Percentiles rank a stretch among this genome's conserved stretches.
These are phyloP conservation scores for Scaptomyza polygonia DNA, from an alignment of 2,888 invertebrate genomes.

Conservation along the genomic window DNA sequence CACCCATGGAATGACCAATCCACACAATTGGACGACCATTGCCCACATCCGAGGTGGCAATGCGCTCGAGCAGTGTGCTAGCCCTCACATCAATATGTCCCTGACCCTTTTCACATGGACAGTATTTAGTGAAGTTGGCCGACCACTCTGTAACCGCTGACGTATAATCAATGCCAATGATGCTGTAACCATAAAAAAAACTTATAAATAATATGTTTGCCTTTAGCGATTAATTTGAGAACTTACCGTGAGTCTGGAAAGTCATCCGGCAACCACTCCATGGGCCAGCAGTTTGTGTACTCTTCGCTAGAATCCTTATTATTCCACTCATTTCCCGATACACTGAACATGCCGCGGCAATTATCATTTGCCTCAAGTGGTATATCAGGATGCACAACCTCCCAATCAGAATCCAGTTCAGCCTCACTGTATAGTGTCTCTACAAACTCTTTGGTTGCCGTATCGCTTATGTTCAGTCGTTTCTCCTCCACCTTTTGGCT, in stretches of 20 bases:
- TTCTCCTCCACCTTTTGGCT: slow-evolving; percentile 68
- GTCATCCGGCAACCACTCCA: slow-evolving; percentile 96
- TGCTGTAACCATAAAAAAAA: slow-evolving; percentile 63
- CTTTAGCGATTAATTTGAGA: not conserved
- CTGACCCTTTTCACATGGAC: slow-evolving; percentile 85
- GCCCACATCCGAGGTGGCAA: slow-evolving; percentile 92
- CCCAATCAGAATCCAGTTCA: slow-evolving; percentile 83
- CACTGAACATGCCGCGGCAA: slow-evolving; percentile 85
- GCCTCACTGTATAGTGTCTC: slow-evolving; percentile 81
- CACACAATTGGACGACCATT: slow-evolving; percentile 91
- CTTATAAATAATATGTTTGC: slow-evolving; percentile 76
- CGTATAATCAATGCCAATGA: slow-evolving; percentile 95
- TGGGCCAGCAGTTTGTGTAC: slow-evolving; percentile 94
- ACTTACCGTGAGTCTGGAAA: slow-evolving; percentile 87
- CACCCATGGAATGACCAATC: slow-evolving; percentile 98
- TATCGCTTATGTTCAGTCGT: slow-evolving; percentile 81
- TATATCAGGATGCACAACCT: slow-evolving; percentile 84
- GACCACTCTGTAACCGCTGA: slow-evolving; percentile 93
- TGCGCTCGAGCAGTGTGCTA: slow-evolving; percentile 87
- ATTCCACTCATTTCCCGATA: slow-evolving; percentile 83
- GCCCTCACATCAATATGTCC: slow-evolving; percentile 89
- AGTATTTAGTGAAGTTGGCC: slow-evolving; percentile 85
- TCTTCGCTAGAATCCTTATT: slow-evolving; percentile 82
- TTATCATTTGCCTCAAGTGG: slow-evolving; percentile 79
- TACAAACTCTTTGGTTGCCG: slow-evolving; percentile 83